Conservation (phyloP, 2,888 invertebrate genomes). For the Meteorus cinctellus region DNA sequence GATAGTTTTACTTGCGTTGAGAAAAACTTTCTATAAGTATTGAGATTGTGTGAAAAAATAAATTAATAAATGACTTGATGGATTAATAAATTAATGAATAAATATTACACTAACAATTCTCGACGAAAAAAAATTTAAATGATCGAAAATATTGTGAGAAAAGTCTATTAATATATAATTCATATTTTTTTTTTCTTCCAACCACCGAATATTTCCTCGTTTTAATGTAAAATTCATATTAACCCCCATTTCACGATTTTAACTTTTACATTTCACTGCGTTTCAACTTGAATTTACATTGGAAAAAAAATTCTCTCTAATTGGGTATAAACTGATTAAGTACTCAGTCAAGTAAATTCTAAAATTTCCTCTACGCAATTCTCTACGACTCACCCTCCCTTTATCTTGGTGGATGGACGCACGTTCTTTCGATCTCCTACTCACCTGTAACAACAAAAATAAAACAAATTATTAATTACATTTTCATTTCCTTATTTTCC, state of each 20-base stretch:
- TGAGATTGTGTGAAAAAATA: neutral
- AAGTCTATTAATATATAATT: too few species aligned
- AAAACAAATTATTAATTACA: conserved; percentile 33
- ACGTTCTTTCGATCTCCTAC: conserved; percentile 65
- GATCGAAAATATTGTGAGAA: too few species aligned
- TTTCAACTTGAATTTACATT: neutral
- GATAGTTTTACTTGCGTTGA: conserved; percentile 22
- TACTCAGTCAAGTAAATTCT: neutral
- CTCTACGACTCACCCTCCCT: conserved; percentile 64
- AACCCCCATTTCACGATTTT: too few species aligned
- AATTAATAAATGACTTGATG: neutral
- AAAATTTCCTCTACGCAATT: conserved; percentile 43
- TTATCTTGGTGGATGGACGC: conserved; percentile 58
- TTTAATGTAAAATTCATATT: too few species aligned
- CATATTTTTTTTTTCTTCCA: too few species aligned
- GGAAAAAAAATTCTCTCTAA: conserved; percentile 15
- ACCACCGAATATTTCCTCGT: too few species aligned
- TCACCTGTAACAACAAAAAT: conserved; percentile 66
- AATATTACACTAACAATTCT: neutral
- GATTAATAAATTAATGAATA: neutral
- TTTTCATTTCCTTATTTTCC: neutral
- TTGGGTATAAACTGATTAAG: neutral
- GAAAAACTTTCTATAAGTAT: conserved; percentile 29
- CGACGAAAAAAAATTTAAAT: neutral
- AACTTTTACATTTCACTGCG: too few species aligned